Conservation (phyloP, 2,113 vertebrate genomes). For the Pontoporia blainvillei region DNA sequence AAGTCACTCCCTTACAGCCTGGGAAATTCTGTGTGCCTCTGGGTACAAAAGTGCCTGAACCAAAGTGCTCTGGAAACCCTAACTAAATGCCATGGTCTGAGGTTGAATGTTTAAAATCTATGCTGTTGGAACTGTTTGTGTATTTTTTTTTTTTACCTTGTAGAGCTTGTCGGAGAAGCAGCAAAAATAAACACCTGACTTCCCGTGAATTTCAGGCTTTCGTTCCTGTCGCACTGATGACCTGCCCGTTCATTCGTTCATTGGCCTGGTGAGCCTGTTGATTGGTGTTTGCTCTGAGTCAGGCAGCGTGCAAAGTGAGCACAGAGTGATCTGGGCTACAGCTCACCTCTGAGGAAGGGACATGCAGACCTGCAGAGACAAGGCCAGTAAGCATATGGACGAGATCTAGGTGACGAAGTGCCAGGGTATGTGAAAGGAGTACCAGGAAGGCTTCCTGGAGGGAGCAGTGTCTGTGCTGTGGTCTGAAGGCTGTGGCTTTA, state of each 20-base stretch:
- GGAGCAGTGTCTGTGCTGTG: not conserved
- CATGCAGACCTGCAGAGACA: not conserved
- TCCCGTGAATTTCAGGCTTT: not conserved
- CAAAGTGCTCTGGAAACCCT: not conserved
- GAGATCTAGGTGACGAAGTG: not conserved
- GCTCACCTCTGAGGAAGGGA: not conserved
- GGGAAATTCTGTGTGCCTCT: not conserved
- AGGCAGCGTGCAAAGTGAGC: not conserved
- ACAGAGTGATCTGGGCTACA: not conserved
- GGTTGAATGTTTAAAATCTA: not conserved
- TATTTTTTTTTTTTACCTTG: not conserved
- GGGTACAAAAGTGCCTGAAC: constrained; percentile 47
- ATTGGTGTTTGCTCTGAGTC: not conserved
- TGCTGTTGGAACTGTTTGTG: not conserved
- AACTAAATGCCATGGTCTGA: not conserved
- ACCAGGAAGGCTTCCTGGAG: not conserved
- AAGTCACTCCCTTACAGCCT: not conserved
- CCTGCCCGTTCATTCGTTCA: not conserved
- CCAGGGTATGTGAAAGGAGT: no score
- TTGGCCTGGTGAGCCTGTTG: not conserved
- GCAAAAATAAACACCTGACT: constrained; percentile 33
- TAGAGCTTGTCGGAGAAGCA: not conserved
- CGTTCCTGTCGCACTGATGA: not conserved
- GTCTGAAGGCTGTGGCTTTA: not conserved
- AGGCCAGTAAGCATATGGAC: not conserved